A percentile compares a stretch with the other conserved stretches of the same genome.
phyloP scores from a whole-genome alignment of 2,888 invertebrate species.

The Melipona beecheii region DNA sequence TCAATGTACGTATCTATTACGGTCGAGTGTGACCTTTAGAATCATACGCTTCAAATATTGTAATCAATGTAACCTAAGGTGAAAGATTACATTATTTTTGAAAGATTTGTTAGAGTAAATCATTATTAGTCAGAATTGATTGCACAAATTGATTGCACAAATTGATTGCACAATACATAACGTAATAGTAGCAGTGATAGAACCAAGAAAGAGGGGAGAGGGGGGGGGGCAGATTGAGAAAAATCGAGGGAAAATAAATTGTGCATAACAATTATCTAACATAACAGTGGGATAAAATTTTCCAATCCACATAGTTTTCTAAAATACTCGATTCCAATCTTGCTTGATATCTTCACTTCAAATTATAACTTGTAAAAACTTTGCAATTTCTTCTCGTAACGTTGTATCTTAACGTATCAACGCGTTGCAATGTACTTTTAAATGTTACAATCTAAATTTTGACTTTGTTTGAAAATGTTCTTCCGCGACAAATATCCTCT shows the following conservation, averaged over 20 bases:
- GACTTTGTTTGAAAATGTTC: background rate
- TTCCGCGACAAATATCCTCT: too few species aligned
- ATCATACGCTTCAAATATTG: background rate
- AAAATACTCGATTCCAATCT: background rate
- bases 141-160: too few species aligned
- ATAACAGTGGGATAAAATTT: background rate
- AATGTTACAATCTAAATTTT: background rate
- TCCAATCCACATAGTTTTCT: accelerated
- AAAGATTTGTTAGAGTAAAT: too few species aligned
- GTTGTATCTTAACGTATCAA: background rate
- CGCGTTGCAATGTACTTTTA: background rate
- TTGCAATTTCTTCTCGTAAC: too few species aligned
- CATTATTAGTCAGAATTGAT: too few species aligned
- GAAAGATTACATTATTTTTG: too few species aligned
- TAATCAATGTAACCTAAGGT: background rate
- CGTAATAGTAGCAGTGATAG: too few species aligned
- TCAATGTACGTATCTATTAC: background rate
- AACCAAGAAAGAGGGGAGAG: accelerated
- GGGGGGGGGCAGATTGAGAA: too few species aligned
- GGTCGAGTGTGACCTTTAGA: accelerated
- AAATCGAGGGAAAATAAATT: too few species aligned
- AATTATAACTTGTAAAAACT: accelerated
- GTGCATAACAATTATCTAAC: too few species aligned
- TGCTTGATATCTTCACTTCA: background rate
- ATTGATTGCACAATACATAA: too few species aligned